Percentiles rank a stretch among this genome's conserved stretches.
Evolutionary conservation across 2,797 vertebrate genomes (phyloP).

Genomic region (Notolepis coatsorum): DNA sequence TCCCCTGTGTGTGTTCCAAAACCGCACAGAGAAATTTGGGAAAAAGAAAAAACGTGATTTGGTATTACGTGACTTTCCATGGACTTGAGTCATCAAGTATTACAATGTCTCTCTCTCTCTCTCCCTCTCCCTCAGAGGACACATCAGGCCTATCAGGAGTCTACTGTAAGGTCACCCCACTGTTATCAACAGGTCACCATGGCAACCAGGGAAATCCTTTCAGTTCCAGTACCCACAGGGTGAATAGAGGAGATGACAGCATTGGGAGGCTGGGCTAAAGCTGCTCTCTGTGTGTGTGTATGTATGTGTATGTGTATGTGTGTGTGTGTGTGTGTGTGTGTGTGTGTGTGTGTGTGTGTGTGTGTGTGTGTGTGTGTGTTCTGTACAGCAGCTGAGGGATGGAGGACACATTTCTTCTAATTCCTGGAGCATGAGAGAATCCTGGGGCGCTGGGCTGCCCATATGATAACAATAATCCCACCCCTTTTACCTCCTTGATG

Average conservation of each 20-base stretch:
- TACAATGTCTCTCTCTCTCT: conserved; percentile 5
- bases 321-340: neutral
- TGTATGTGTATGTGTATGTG: conserved; percentile 4
- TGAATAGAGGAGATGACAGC: conserved; percentile 50
- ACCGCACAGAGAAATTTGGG: too few relatives aligned
- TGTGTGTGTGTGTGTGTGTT: conserved; percentile 3
- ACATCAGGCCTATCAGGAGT: conserved; percentile 1
- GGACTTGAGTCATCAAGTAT: neutral
- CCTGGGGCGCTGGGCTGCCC: neutral
- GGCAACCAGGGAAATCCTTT: conserved; percentile 56
- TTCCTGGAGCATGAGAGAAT: neutral
- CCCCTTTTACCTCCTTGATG: neutral
- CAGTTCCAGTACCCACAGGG: conserved; percentile 20
- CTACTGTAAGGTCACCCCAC: conserved; percentile 34
- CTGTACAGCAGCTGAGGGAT: neutral
- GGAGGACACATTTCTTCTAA: conserved; percentile 4
- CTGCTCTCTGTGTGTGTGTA: conserved; percentile 47
- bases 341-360: neutral
- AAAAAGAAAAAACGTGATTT: too few relatives aligned
- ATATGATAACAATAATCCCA: neutral
- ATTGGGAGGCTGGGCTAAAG: conserved; percentile 45
- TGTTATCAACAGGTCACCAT: conserved; percentile 49
- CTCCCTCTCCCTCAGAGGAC: neutral
- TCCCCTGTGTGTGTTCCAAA: too few relatives aligned
- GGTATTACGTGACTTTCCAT: too few relatives aligned